Conservation (phyloP, 2,888 invertebrate species). For the Stenodera caucasica region DNA sequence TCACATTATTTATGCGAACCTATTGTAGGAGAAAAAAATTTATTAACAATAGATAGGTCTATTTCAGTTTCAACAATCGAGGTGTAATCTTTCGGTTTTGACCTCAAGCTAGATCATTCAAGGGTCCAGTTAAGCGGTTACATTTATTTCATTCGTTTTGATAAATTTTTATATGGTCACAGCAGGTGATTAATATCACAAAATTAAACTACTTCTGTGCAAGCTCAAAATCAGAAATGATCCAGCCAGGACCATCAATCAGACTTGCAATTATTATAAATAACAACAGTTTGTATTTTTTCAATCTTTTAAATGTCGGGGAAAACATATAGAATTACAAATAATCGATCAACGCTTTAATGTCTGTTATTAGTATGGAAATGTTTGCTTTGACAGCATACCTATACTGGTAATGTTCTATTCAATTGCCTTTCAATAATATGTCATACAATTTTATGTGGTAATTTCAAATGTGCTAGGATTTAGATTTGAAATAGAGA, state of each 20-base stretch:
- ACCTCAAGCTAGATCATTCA: not conserved
- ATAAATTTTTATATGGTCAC: slow-evolving; percentile 1
- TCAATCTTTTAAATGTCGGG: too few species aligned
- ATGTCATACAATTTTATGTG: not conserved
- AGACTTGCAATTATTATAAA: not conserved
- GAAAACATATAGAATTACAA: not conserved
- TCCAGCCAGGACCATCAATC: not conserved
- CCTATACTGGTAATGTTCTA: not conserved
- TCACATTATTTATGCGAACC: slow-evolving; percentile 23
- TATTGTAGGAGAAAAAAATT: not conserved
- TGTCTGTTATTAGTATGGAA: not conserved
- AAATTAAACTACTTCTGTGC: not conserved
- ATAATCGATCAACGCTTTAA: not conserved
- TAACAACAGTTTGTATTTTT: not conserved
- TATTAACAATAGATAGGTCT: not conserved
- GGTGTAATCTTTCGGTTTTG: too few species aligned
- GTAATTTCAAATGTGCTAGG: not conserved
- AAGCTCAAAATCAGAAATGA: not conserved
- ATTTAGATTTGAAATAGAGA: too few species aligned
- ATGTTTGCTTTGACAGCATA: not conserved
- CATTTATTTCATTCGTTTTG: not conserved
- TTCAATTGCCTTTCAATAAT: slow-evolving; percentile 2
- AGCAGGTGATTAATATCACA: not conserved
- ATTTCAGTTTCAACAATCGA: too few species aligned
- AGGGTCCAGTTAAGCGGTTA: not conserved